Conservation (phyloP, 2,888 invertebrate species). For the Lasius fuliginosus region DNA sequence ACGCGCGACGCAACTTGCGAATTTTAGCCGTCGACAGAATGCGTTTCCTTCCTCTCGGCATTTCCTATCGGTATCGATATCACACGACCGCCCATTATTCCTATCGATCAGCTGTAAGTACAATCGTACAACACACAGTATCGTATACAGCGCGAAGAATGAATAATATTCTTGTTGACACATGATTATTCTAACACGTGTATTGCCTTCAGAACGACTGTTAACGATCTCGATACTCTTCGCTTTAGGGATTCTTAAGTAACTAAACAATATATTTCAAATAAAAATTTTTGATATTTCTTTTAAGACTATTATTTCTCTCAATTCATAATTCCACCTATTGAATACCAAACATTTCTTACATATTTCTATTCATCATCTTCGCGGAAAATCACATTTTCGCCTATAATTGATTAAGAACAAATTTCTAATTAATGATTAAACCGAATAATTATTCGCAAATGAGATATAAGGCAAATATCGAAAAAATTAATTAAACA, state of each 20-base stretch:
- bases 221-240: constrained; percentile 22
- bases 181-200: background rate
- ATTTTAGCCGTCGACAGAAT: constrained; percentile 35
- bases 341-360: background rate
- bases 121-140: constrained; percentile 7
- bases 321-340: background rate
- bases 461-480: background rate
- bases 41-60: background rate
- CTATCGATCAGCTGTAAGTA: constrained; percentile 13
- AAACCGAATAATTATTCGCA: background rate
- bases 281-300: background rate
- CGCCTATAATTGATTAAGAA: background rate
- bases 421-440: background rate
- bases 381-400: background rate
- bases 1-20: constrained; percentile 24
- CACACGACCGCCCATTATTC: constrained; percentile 30
- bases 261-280: background rate
- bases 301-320: background rate
- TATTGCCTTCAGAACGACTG: background rate
- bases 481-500: too few relatives aligned
- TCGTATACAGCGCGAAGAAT: background rate
- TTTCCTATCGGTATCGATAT: constrained; percentile 6
- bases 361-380: background rate
- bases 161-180: constrained; percentile 31
- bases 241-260: background rate